phyloP scores from a whole-genome alignment of 2,797 vertebrate genomes.

The Acanthurus lineatus region DNA sequence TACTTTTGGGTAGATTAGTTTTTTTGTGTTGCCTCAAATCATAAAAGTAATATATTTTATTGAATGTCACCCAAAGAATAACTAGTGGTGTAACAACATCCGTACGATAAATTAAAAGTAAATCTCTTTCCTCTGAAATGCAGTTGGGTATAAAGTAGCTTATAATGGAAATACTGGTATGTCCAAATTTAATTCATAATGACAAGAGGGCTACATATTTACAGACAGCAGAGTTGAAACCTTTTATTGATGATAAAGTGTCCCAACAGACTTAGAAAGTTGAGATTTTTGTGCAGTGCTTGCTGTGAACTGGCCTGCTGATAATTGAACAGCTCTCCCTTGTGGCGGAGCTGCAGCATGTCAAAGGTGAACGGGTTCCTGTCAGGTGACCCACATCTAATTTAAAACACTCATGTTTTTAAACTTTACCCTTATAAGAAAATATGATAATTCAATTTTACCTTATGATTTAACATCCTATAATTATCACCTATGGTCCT shows the following conservation, averaged over 20 bases:
- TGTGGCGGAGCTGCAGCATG: slow-evolving; percentile 23
- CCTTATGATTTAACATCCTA: no score
- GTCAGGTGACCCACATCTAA: no score
- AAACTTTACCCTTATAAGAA: no score
- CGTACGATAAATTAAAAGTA: background rate
- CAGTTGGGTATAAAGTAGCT: background rate
- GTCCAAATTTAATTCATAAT: background rate
- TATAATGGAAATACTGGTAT: background rate
- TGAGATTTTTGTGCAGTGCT: no score
- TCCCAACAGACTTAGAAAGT: no score
- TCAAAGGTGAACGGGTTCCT: background rate
- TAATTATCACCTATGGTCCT: no score
- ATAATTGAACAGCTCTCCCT: background rate
- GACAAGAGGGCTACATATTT: no score
- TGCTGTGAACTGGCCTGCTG: background rate
- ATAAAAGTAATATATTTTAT: background rate
- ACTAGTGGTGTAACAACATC: background rate
- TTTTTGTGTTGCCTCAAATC: background rate
- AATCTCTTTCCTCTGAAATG: background rate
- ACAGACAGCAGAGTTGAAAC: background rate
- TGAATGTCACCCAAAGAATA: background rate
- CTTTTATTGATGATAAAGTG: background rate
- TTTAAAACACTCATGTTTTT: no score
- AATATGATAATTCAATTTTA: no score
- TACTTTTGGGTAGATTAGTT: background rate